Conservation (phyloP, 2,113 vertebrate genomes). For the Pachyramphus minor region DNA sequence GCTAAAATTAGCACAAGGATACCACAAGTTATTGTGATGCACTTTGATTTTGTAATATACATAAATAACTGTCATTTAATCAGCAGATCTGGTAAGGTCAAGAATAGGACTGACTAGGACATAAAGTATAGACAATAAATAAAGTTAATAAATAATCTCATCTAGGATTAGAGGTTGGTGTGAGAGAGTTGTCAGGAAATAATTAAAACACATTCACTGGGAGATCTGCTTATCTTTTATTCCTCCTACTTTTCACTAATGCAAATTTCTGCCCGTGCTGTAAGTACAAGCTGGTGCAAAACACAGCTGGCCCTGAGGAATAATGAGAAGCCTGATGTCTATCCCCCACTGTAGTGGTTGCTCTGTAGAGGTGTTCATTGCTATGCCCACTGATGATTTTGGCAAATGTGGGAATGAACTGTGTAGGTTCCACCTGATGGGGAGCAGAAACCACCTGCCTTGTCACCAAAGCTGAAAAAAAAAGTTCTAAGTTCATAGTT, state of each 20-base stretch:
- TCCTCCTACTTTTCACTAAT: neutral
- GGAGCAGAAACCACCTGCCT: neutral
- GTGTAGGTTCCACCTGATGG: neutral
- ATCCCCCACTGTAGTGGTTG: neutral
- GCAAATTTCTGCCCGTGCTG: neutral
- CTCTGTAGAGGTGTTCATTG: neutral
- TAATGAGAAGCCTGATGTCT: neutral
- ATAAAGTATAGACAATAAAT: neutral
- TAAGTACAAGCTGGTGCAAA: neutral
- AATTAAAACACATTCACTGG: neutral
- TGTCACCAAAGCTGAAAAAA: neutral
- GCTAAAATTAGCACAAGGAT: neutral
- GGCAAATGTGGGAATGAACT: neutral
- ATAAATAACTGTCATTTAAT: neutral
- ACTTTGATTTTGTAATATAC: neutral
- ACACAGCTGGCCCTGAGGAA: neutral
- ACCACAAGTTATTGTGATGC: neutral
- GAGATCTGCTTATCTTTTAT: conserved; percentile 12
- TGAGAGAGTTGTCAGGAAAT: conserved; percentile 31
- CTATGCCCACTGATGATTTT: neutral
- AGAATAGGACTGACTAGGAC: neutral
- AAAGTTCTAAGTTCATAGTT: neutral
- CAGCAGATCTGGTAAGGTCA: neutral
- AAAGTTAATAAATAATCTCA: neutral
- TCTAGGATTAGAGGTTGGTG: neutral